A percentile compares a stretch with the other conserved stretches of the same genome.
Conservation (phyloP, 2,113 vertebrate genomes). For the Rousettus leschenaultii region DNA sequence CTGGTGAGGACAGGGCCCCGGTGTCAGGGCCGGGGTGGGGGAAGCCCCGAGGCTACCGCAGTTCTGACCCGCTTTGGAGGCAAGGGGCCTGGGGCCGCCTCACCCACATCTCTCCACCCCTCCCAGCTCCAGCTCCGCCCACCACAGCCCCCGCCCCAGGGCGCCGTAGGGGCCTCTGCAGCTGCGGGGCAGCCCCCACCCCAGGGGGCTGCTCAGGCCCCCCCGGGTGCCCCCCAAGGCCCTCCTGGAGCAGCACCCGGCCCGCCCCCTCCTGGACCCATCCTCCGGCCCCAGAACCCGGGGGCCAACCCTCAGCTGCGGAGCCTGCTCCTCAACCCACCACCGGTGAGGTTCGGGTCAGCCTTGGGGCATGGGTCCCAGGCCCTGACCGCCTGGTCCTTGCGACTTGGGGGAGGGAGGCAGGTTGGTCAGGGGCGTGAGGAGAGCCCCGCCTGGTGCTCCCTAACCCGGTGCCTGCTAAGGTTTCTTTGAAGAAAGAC, state of each 20-base stretch:
- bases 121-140: conserved; percentile 86
- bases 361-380: background rate
- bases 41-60: rapidly evolving
- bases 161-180: conserved; percentile 55
- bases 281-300: conserved; percentile 91
- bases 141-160: conserved; percentile 74
- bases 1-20: conserved; percentile 87
- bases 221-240: conserved; percentile 81
- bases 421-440: background rate
- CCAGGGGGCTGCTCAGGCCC: conserved; percentile 63
- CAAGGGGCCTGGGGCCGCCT: background rate
- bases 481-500: background rate
- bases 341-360: conserved; percentile 78
- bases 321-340: conserved; percentile 93
- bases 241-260: conserved; percentile 83
- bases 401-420: background rate
- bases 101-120: background rate
- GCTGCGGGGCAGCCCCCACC: conserved; percentile 74
- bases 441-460: rapidly evolving
- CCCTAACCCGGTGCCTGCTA: background rate
- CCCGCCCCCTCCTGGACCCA: conserved; percentile 83
- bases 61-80: background rate
- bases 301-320: conserved; percentile 95
- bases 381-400: background rate
- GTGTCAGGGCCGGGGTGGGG: conserved; percentile 49